A percentile compares a stretch with the other conserved stretches of the same genome.
phyloP scores from a whole-genome alignment of 2,888 invertebrate species.

The Diplolepis rosae region DNA sequence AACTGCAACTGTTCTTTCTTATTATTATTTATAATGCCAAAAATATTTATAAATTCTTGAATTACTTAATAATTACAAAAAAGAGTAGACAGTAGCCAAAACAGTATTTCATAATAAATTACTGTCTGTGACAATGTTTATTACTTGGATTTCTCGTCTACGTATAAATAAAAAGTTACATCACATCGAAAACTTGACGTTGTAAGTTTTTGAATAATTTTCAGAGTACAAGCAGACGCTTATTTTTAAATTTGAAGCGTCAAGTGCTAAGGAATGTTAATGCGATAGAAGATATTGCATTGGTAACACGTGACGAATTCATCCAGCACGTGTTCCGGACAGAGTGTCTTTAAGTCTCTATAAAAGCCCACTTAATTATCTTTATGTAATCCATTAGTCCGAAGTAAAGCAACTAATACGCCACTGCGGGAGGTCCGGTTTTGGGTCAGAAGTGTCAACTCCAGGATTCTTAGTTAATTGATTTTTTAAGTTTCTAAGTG shows the following conservation, averaged over 20 bases:
- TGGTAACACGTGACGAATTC: constrained; percentile 3
- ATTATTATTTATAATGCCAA: too few species aligned
- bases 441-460: constrained; percentile 47
- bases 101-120: too few species aligned
- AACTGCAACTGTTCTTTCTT: too few species aligned
- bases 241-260: background rate
- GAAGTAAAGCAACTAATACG: constrained; percentile 44
- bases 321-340: constrained; percentile 10
- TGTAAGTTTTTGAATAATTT: background rate
- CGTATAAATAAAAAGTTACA: background rate
- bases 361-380: constrained; percentile 47
- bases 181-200: background rate
- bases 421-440: constrained; percentile 46
- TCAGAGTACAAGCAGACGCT: background rate
- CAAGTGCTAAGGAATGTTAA: background rate
- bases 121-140: too few species aligned
- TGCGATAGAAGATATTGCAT: constrained; percentile 14
- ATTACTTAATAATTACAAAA: too few species aligned
- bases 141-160: too few species aligned
- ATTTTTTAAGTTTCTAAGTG: constrained; percentile 47
- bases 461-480: constrained; percentile 45
- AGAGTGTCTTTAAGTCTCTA: constrained; percentile 34
- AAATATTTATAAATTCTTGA: too few species aligned
- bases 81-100: too few species aligned
- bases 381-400: constrained; percentile 48